Conservation (phyloP, 2,888 invertebrate genomes). For the Spilosoma lubricipeda region DNA sequence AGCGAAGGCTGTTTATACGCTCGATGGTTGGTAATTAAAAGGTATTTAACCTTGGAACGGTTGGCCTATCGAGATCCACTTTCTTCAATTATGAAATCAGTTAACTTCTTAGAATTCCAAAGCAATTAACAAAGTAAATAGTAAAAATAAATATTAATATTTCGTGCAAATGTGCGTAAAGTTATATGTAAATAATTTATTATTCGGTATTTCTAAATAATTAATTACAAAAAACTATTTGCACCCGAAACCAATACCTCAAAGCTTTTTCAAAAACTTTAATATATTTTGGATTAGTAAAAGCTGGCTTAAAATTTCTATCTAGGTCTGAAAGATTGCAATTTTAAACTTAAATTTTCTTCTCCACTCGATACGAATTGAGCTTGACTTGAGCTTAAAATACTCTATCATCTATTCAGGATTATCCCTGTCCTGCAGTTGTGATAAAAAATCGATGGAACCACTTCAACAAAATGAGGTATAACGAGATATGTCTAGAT, state of each 20-base stretch:
- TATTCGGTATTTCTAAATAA: not conserved
- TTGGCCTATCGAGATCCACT: not conserved
- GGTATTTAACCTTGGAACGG: not conserved
- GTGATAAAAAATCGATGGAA: constrained; percentile 49
- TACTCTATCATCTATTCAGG: constrained; percentile 40
- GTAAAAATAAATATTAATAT: not conserved
- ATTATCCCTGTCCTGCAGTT: constrained; percentile 45
- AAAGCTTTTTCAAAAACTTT: constrained; percentile 25
- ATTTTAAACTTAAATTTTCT: constrained; percentile 34
- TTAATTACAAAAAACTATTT: constrained; percentile 25
- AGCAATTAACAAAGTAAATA: constrained; percentile 1
- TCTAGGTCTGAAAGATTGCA: constrained; percentile 32
- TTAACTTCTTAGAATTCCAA: not conserved
- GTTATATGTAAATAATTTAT: not conserved
- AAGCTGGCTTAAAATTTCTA: constrained; percentile 32
- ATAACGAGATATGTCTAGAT: constrained; percentile 40
- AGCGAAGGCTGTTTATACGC: not conserved
- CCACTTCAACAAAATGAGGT: constrained; percentile 35
- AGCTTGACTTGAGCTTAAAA: constrained; percentile 38
- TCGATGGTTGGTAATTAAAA: not conserved
- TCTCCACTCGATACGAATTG: constrained; percentile 30
- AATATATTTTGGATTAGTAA: constrained; percentile 29
- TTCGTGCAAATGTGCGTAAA: too few species aligned
- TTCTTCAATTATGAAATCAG: not conserved
- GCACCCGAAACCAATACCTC: constrained; percentile 8